Percentiles rank a stretch among this genome's conserved stretches.
These are phyloP conservation scores for Pandemis heparana DNA, from an alignment of 2,888 invertebrate genomes.

Conservation along the genomic window DNA sequence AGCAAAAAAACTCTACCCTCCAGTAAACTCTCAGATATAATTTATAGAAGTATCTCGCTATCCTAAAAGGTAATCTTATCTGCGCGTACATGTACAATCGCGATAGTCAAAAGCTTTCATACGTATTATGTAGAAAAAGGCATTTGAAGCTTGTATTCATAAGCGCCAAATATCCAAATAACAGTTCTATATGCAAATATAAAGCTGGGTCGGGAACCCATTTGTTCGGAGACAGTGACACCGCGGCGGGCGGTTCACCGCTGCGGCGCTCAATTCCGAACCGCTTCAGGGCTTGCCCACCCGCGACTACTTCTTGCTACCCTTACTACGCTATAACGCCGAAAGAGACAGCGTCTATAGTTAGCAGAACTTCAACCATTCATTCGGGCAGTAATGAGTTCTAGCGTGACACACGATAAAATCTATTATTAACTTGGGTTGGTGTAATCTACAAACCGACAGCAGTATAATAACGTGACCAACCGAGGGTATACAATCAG, in stretches of 20 bases:
- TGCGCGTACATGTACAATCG: conserved; percentile 1
- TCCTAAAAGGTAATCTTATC: conserved; percentile 19
- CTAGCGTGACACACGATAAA: conserved; percentile 26
- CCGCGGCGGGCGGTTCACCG: conserved; percentile 14
- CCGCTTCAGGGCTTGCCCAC: conserved; percentile 1
- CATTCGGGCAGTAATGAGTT: conserved; percentile 16
- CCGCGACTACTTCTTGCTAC: conserved; percentile 1
- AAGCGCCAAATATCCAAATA: conserved; percentile 36
- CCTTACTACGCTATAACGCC: background rate
- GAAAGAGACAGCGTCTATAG: conserved; percentile 18
- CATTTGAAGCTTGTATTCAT: conserved; percentile 24
- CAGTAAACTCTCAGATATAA: conserved; percentile 3
- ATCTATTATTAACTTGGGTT: conserved; percentile 34
- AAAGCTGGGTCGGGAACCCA: conserved; percentile 25
- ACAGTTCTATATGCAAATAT: conserved; percentile 42
- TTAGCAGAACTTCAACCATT: background rate
- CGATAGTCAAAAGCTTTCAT: conserved; percentile 23
- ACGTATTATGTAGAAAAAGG: conserved; percentile 11
- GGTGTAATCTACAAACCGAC: conserved; percentile 23
- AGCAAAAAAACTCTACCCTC: conserved; percentile 2
- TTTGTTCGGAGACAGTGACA: conserved; percentile 33
- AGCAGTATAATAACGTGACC: conserved; percentile 28
- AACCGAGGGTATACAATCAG: conserved; percentile 25
- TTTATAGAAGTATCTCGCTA: conserved; percentile 9
- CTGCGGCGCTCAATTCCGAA: background rate